These are phyloP conservation scores for Sipha flava DNA, from an alignment of 1,140 invertebrate genomes.

Conservation along the genomic window DNA sequence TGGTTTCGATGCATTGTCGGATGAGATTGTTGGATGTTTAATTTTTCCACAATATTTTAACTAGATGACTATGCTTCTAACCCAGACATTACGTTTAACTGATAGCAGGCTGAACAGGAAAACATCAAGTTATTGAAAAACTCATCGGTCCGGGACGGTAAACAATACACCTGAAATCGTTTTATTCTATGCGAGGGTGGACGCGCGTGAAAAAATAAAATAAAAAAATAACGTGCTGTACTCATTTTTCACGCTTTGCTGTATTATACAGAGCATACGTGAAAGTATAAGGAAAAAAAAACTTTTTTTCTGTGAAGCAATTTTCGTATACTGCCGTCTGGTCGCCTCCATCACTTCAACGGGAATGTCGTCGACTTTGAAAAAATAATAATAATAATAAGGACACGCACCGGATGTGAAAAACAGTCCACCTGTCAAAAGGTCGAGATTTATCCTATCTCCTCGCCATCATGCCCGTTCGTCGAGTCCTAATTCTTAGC, in stretches of 20 bases:
- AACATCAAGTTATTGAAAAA: not conserved
- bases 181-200: not conserved
- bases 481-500: not conserved
- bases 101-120: not conserved
- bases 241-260: not conserved
- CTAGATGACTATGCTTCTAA: not conserved
- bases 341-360: not conserved
- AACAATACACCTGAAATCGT: not conserved
- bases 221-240: not conserved
- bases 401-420: not conserved
- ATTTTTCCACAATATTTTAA: not conserved
- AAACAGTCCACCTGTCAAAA: constrained; percentile 5
- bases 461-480: not conserved
- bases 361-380: not conserved
- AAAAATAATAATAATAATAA: not conserved
- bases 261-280: too few species aligned
- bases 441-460: not conserved
- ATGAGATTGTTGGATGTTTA: not conserved
- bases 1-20: not conserved
- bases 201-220: too few species aligned
- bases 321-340: not conserved
- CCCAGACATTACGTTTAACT: not conserved
- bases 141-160: not conserved
- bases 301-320: not conserved
- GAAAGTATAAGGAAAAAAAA: not conserved